A percentile compares a stretch with the other conserved stretches of the same genome.
phyloP scores from a whole-genome alignment of 2,113 vertebrate genomes.

The Tricholaema leucomelas region DNA sequence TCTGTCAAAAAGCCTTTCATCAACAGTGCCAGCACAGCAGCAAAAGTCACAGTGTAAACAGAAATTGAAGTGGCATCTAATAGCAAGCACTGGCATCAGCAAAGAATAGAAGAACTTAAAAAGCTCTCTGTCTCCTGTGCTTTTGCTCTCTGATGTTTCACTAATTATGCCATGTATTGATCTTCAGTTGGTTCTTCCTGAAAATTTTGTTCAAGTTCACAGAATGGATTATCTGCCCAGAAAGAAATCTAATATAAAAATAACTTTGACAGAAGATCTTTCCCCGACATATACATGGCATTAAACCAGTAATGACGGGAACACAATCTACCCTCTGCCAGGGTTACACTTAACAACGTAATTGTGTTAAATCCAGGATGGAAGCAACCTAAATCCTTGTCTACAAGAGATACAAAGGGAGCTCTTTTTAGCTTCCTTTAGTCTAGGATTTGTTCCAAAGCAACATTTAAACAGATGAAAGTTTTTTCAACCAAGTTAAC shows the following conservation, averaged over 20 bases:
- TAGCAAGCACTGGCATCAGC: not conserved
- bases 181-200: not conserved
- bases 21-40: not conserved
- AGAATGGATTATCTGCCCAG: not conserved
- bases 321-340: not conserved
- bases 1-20: not conserved
- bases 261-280: not conserved
- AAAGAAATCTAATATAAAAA: not conserved
- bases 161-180: not conserved
- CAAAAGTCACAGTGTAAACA: not conserved
- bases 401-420: not conserved
- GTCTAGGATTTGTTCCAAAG: not conserved
- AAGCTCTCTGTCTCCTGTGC: not conserved
- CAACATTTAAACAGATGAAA: not conserved
- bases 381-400: not conserved
- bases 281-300: not conserved
- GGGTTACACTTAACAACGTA: not conserved
- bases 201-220: not conserved
- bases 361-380: not conserved
- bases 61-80: not conserved
- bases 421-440: not conserved
- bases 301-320: not conserved
- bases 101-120: not conserved
- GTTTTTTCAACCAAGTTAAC: not conserved
- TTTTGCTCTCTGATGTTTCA: not conserved